Conservation (phyloP, 2,888 invertebrate species). For the Morpho helenor region DNA sequence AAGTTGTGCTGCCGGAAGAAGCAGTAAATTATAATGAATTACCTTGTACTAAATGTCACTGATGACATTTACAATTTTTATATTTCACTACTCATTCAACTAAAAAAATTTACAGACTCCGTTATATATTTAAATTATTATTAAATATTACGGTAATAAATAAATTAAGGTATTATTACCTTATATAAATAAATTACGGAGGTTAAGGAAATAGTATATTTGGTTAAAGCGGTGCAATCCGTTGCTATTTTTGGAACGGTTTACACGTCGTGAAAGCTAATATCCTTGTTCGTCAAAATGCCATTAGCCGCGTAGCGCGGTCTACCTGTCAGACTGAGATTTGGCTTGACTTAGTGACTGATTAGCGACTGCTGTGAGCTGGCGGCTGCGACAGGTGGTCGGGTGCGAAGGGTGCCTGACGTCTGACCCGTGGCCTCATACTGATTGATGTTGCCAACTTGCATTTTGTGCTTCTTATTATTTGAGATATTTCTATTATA, state of each 20-base stretch:
- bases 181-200: no score
- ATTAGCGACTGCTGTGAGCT: slow-evolving; percentile 70
- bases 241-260: slow-evolving; percentile 18
- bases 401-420: slow-evolving; percentile 53
- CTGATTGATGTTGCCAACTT: slow-evolving; percentile 50
- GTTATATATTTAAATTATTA: no score
- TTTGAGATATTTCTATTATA: slow-evolving; percentile 3
- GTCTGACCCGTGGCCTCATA: slow-evolving; percentile 54
- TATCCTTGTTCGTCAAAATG: slow-evolving; percentile 65
- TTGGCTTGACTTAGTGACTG: slow-evolving; percentile 75
- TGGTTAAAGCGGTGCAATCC: no score
- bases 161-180: no score
- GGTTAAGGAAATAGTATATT: no score
- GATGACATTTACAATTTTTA: no score
- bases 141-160: no score
- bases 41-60: no score
- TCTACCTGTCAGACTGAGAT: slow-evolving; percentile 52
- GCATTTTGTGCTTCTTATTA: neutral
- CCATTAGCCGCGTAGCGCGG: slow-evolving; percentile 47
- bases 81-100: no score
- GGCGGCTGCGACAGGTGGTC: slow-evolving; percentile 70
- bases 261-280: slow-evolving; percentile 44
- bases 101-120: no score
- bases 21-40: no score
- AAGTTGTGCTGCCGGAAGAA: no score